phyloP scores from a whole-genome alignment of 37 sponge, comb jelly and placozoan genomes.

The Eunapius fragilis region DNA sequence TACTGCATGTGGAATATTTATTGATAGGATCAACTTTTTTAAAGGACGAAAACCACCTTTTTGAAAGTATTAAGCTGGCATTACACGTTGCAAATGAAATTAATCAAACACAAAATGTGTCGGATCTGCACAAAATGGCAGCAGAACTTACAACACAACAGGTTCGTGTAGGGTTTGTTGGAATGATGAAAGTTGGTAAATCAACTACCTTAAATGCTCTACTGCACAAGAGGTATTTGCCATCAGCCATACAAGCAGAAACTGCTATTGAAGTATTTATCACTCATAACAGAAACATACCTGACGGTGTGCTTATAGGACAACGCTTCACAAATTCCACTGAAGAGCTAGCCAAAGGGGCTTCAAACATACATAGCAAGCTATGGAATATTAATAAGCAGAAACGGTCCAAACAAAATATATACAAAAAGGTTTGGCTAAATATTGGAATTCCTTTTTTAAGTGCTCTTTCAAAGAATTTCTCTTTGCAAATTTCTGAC shows the following conservation, averaged over 20 bases:
- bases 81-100: no score
- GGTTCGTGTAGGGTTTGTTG: background rate
- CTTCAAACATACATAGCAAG: background rate
- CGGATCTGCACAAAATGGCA: background rate
- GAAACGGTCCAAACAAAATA: background rate
- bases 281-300: background rate
- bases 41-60: no score
- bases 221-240: background rate
- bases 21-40: no score
- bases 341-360: background rate
- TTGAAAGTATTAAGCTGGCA: no score
- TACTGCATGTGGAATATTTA: no score
- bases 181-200: slow-evolving; percentile 2
- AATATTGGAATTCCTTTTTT: background rate
- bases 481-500: background rate
- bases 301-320: background rate
- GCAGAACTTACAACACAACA: background rate
- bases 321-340: background rate
- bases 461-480: background rate
- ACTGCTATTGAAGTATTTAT: slow-evolving; percentile 6
- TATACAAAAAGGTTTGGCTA: background rate
- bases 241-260: background rate
- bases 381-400: background rate
- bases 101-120: no score
- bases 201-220: slow-evolving; percentile 10